phyloP scores from a whole-genome alignment of 1,140 invertebrate genomes.

The Chionoecetes opilio region DNA sequence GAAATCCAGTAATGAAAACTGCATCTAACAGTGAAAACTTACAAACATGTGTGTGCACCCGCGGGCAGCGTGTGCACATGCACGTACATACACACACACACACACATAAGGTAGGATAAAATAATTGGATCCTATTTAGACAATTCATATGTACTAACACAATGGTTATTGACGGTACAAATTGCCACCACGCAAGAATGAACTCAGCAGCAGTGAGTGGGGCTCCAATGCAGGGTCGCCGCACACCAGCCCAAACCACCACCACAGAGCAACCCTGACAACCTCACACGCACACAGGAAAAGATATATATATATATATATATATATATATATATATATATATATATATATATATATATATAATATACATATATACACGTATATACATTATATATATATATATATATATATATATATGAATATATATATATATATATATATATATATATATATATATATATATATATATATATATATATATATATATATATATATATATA shows the following conservation, averaged over 20 bases:
- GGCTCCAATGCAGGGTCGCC: no score
- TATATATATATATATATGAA: constrained; percentile 24
- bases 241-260: no score
- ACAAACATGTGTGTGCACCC: not conserved
- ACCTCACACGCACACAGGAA: constrained; percentile 64
- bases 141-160: no score
- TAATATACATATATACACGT: constrained; percentile 47
- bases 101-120: no score
- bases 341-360: constrained; percentile 55
- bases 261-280: not conserved
- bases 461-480: constrained; percentile 72
- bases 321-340: constrained; percentile 50
- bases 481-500: constrained; percentile 74
- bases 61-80: not conserved
- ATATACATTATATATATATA: constrained; percentile 55
- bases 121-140: no score
- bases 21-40: not conserved
- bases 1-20: not conserved
- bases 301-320: constrained; percentile 60
- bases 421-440: constrained; percentile 69
- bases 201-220: not conserved
- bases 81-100: not conserved
- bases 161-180: no score
- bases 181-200: no score
- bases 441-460: constrained; percentile 74